Conservation (phyloP, 2,888 invertebrate species). For the Tipula helvola region DNA sequence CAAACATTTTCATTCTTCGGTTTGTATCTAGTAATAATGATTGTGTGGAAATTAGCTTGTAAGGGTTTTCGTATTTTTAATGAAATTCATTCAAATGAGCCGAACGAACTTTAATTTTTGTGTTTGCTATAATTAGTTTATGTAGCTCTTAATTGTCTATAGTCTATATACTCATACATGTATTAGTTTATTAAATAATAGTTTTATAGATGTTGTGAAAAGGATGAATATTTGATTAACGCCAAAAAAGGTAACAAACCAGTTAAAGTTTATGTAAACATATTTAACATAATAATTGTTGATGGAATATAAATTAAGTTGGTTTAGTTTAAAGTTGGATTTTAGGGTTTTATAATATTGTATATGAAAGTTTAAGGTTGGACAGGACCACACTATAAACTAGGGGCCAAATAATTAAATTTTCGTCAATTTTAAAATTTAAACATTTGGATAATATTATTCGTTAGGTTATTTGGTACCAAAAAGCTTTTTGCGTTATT, state of each 20-base stretch:
- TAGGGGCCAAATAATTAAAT: too few relatives aligned
- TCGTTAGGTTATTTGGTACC: too few relatives aligned
- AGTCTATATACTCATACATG: too few relatives aligned
- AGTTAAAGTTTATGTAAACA: neutral
- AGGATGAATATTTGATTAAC: neutral
- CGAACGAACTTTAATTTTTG: neutral
- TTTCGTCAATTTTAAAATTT: too few relatives aligned
- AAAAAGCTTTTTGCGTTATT: too few relatives aligned
- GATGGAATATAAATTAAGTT: neutral
- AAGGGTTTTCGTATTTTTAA: neutral
- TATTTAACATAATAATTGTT: neutral
- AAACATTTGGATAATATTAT: too few relatives aligned
- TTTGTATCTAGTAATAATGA: neutral
- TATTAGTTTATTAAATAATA: neutral
- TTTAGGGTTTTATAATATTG: too few relatives aligned
- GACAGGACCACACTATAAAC: too few relatives aligned
- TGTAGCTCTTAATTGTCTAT: neutral
- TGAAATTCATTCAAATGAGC: neutral
- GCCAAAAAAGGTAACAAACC: neutral
- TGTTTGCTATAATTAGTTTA: neutral
- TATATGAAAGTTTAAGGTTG: neutral
- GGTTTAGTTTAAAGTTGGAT: neutral
- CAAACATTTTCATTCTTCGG: neutral
- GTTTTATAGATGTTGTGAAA: neutral
- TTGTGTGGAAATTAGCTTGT: neutral